These are phyloP conservation scores for Parelbella ahira DNA, from an alignment of 2,888 invertebrate species.

Conservation along the genomic window DNA sequence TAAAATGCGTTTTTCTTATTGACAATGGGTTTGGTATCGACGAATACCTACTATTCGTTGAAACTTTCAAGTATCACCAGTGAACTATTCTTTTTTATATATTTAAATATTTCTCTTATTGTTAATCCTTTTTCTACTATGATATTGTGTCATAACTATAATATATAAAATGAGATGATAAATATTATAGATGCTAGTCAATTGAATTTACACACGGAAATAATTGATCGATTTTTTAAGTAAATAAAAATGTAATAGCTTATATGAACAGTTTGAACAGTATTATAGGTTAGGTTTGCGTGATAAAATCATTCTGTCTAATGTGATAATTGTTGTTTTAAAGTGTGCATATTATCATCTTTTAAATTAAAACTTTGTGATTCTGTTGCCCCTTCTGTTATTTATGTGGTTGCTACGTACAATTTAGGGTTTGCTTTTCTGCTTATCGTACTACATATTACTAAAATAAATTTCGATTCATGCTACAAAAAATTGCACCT, in stretches of 20 bases:
- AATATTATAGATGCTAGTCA: conserved; percentile 73
- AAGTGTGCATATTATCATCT: conserved; percentile 39
- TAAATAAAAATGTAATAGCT: conserved; percentile 55
- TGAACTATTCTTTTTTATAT: conserved; percentile 1
- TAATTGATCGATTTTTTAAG: conserved; percentile 59
- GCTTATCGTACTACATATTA: too few species aligned
- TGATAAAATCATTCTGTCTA: conserved; percentile 57
- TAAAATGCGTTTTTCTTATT: too few species aligned
- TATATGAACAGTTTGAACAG: conserved; percentile 67
- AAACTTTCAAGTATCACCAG: too few species aligned
- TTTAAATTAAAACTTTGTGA: too few species aligned
- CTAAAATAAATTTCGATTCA: too few species aligned
- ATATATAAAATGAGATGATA: conserved; percentile 17
- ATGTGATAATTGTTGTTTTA: conserved; percentile 58
- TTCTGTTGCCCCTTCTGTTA: too few species aligned
- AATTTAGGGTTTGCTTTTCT: too few species aligned
- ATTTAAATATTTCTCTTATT: conserved; percentile 4
- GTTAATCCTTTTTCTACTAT: conserved; percentile 11
- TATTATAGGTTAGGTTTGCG: conserved; percentile 78
- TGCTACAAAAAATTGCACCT: too few species aligned
- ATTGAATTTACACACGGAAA: conserved; percentile 63
- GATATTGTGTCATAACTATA: conserved; percentile 23
- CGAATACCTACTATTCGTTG: too few species aligned
- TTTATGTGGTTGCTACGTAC: too few species aligned
- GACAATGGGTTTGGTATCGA: too few species aligned